These are phyloP conservation scores for Paragorgia papillata DNA, from an alignment of 92 coral and sea anemone species.

Conservation along the genomic window DNA sequence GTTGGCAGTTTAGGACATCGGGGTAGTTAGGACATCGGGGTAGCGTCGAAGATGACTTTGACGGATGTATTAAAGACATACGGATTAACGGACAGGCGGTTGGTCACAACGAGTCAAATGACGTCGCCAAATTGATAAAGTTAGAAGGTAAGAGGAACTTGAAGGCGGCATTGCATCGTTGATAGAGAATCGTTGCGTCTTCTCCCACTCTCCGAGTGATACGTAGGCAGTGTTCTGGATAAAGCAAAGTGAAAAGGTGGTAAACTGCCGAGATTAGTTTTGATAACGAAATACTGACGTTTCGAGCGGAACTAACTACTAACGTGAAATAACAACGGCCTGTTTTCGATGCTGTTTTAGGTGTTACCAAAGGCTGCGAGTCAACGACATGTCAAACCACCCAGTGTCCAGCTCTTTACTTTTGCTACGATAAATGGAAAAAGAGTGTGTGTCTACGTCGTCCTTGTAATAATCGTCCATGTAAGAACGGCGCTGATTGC, in stretches of 20 bases:
- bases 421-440: constrained; percentile 94
- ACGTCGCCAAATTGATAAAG: constrained; percentile 45
- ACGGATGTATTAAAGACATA: constrained; percentile 87
- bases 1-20: constrained; percentile 9
- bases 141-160: constrained; percentile 57
- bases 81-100: constrained; percentile 73
- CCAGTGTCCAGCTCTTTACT: constrained; percentile 62
- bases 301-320: too few species aligned
- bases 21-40: constrained; percentile 1
- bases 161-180: background rate
- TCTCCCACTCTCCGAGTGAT: too few species aligned
- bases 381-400: constrained; percentile 63
- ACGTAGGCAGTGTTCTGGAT: too few species aligned
- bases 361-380: constrained; percentile 71
- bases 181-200: too few species aligned
- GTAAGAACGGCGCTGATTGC: constrained; percentile 86
- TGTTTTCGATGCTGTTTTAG: constrained; percentile 56
- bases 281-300: too few species aligned
- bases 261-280: too few species aligned
- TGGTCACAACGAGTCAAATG: constrained; percentile 55
- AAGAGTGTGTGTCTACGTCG: constrained; percentile 72
- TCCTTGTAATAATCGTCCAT: constrained; percentile 68
- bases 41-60: constrained; percentile 57
- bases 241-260: too few species aligned
- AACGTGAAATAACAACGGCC: too few species aligned